Evolutionary conservation across 2,888 invertebrate genomes (phyloP), one percentile per base, ranked within the genome.

Genomic region (Malacosoma neustria): DNA sequence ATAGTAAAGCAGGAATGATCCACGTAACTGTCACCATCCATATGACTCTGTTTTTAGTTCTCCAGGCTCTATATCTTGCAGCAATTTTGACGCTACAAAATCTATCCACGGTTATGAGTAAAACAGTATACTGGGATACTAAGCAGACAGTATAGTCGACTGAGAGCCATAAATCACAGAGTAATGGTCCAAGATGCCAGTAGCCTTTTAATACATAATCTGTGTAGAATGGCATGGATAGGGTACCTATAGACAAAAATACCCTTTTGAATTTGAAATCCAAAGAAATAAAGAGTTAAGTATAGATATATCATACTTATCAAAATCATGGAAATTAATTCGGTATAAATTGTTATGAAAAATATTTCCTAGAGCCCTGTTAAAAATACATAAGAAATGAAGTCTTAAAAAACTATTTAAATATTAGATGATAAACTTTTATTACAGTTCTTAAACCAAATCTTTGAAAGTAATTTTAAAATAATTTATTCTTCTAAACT

Each of bases 71-170:
- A 68, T 99, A 99, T 57, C 94, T 93, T 9, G 99, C 97, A 3
- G 99, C 98, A 51, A 98, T 98, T 87, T 97, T 98, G 4, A 99
- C 99, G 15, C 98, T 98, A 77, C 99, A 99, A 77, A 97, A 99
- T 52, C 99, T 90, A 79, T 99, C 99, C 46, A 99, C 96, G 15
- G 99, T 99, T 63, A 99, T 99, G 45, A 99, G 90, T 39, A 99
- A 90, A 11, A 99, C 99, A 0, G 99, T 99, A 77, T 99, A 99
- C 74, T 99, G 99, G 5, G 99, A 99, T 14, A 98, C 98, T 34
- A 99, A 89, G 68, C 99, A 99, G 15, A 99, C 99, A 12, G 99
- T 99, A 84, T 99, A 99, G 82, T 99, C 99, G 35, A 98, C 95
- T 1, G 98, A 97, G 4, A 99, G 89, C 99, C 99, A 99, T 37